These are phyloP conservation scores for Tyrannus savana DNA, from an alignment of 2,113 vertebrate genomes.

Conservation along the genomic window DNA sequence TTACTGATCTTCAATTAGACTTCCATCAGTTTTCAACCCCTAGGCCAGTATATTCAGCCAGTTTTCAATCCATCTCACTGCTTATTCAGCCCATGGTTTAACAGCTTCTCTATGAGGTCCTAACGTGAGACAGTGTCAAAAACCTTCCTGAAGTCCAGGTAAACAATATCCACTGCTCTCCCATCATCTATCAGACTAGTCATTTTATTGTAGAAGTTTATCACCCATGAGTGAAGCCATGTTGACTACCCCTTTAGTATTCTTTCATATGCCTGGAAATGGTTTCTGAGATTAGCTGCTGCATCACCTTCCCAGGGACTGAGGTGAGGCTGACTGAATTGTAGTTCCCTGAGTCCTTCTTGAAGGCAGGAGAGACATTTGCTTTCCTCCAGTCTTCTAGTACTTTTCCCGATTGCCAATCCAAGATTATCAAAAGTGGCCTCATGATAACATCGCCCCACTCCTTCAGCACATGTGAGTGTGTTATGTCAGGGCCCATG, in stretches of 20 bases:
- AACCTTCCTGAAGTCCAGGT: neutral
- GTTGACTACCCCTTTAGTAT: neutral
- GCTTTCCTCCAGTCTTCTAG: neutral
- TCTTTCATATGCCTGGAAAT: neutral
- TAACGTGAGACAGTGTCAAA: neutral
- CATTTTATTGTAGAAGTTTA: neutral
- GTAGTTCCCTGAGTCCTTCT: neutral
- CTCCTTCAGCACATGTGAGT: neutral
- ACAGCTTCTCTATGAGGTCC: neutral
- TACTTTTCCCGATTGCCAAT: neutral
- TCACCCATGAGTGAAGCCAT: neutral
- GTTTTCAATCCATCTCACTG: neutral
- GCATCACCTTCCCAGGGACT: neutral
- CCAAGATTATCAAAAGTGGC: neutral
- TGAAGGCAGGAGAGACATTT: neutral
- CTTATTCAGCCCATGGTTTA: neutral
- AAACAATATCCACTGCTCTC: neutral
- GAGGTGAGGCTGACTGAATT: neutral
- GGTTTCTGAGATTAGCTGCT: neutral
- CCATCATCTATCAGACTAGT: neutral
- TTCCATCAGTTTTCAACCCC: neutral
- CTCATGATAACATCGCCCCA: fast-evolving
- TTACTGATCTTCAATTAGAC: neutral
- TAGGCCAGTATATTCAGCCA: neutral
- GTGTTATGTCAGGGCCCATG: neutral